Percentiles rank a stretch among this genome's conserved stretches.
Evolutionary conservation across 2,888 invertebrate species (phyloP).

Genomic region (Coelinius sp.): DNA sequence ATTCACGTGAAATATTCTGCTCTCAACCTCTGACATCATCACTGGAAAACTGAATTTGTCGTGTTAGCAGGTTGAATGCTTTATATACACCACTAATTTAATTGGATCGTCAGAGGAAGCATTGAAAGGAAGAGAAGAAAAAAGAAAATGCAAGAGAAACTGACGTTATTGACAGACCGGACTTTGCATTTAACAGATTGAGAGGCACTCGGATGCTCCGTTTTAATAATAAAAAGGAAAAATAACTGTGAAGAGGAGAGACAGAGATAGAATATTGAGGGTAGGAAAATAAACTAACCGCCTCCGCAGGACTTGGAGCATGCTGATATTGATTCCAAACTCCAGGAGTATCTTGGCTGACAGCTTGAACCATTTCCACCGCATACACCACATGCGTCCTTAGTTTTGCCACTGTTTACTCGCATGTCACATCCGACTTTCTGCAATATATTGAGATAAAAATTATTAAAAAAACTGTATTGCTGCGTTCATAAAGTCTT

Average conservation of each 20-base stretch:
- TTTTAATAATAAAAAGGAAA: conserved; percentile 10
- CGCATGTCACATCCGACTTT: conserved; percentile 93
- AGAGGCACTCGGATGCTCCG: conserved; percentile 6
- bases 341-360: conserved; percentile 90
- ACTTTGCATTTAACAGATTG: conserved; percentile 17
- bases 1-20: background rate
- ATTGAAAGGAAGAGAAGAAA: background rate
- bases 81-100: background rate
- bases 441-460: conserved; percentile 71
- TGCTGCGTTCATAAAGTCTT: background rate
- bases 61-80: background rate
- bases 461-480: background rate
- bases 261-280: background rate
- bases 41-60: conserved; percentile 7
- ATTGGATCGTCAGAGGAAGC: background rate
- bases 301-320: conserved; percentile 96
- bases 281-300: conserved; percentile 78
- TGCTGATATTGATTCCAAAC: conserved; percentile 84
- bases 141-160: background rate
- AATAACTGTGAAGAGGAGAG: background rate
- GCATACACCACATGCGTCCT: conserved; percentile 92
- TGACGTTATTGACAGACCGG: conserved; percentile 9
- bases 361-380: conserved; percentile 93
- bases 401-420: conserved; percentile 86
- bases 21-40: conserved; percentile 6